Evolutionary conservation across 2,797 vertebrate species (phyloP).

Genomic region (Sciurus carolinensis): DNA sequence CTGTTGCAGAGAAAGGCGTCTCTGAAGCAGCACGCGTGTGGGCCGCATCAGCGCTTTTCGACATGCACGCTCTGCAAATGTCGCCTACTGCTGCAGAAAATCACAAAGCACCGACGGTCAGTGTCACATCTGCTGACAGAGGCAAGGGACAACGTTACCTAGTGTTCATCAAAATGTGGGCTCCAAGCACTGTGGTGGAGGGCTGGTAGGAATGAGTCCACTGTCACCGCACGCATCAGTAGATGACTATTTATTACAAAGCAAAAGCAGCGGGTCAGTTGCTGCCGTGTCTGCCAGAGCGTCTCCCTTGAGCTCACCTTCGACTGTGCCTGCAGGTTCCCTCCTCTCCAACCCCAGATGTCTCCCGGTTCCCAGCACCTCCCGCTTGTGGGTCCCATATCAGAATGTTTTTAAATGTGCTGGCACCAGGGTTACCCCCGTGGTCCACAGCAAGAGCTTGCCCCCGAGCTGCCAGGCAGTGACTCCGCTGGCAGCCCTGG

Average conservation of each 20-base stretch:
- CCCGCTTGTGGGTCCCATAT: neutral
- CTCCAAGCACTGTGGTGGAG: conserved; percentile 59
- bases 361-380: neutral
- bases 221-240: conserved; percentile 72
- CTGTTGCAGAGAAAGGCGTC: accelerated
- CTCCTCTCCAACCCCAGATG: accelerated
- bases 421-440: neutral
- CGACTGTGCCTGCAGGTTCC: neutral
- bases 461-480: neutral
- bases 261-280: neutral
- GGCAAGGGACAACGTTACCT: conserved; percentile 70
- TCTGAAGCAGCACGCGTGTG: neutral
- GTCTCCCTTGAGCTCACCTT: neutral
- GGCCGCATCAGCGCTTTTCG: neutral
- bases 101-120: conserved; percentile 18
- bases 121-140: conserved; percentile 69
- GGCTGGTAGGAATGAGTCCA: conserved; percentile 68
- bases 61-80: neutral
- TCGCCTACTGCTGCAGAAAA: neutral
- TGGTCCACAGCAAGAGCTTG: too few species aligned
- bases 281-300: neutral
- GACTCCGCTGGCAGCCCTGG: too few species aligned
- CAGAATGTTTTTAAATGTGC: neutral
- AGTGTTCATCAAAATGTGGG: conserved; percentile 71
- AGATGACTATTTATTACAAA: conserved; percentile 83